These are phyloP conservation scores for Muscina levida DNA, from an alignment of 2,888 invertebrate species.

Conservation along the genomic window DNA sequence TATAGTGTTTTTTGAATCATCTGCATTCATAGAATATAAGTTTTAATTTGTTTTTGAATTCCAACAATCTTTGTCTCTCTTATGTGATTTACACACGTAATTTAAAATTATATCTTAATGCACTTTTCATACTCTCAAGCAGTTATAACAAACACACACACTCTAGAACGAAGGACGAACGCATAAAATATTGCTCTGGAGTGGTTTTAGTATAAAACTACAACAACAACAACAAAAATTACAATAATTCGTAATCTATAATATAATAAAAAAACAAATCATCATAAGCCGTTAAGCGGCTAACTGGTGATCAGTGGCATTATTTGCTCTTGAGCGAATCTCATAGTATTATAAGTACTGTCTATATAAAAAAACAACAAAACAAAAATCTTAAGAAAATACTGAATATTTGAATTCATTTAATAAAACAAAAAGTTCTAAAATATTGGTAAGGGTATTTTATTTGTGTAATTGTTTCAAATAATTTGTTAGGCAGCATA, in stretches of 20 bases:
- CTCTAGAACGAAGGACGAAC: neutral
- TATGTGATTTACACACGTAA: neutral
- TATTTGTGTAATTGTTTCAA: no score
- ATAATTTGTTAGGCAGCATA: no score
- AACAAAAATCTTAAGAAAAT: constrained; percentile 47
- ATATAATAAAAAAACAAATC: neutral
- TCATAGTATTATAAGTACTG: constrained; percentile 48
- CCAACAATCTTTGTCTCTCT: neutral
- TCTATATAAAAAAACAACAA: no score
- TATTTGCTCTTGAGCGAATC: constrained; percentile 58
- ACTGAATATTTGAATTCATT: constrained; percentile 53
- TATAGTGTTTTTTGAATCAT: constrained; percentile 28
- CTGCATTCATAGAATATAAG: constrained; percentile 32
- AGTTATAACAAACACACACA: neutral
- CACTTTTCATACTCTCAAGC: neutral
- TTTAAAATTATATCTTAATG: neutral
- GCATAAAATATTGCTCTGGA: constrained; percentile 8
- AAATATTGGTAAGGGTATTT: constrained; percentile 16
- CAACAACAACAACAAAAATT: neutral
- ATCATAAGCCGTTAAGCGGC: neutral
- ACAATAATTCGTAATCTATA: neutral
- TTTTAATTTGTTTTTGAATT: constrained; percentile 26
- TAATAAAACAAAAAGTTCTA: constrained; percentile 52
- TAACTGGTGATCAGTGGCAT: constrained; percentile 2
- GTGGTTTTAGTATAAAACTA: neutral